A percentile compares a stretch with the other conserved stretches of the same genome.
phyloP scores from a whole-genome alignment of 2,113 vertebrate species.

The Cervus canadensis region DNA sequence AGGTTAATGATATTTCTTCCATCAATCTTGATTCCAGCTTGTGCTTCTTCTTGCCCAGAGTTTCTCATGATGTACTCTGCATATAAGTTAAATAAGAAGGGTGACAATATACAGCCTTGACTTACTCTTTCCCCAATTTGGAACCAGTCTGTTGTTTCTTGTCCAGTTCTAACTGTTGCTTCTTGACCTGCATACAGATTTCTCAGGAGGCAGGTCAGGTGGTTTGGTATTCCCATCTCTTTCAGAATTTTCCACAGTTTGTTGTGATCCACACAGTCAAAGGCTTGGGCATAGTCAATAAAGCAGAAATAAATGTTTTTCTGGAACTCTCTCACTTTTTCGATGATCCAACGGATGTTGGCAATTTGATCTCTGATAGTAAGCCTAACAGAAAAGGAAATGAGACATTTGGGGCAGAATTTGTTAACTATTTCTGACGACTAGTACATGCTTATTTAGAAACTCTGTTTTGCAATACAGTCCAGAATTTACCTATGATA shows the following conservation, averaged over 20 bases:
- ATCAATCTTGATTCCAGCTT: background rate
- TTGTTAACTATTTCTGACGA: background rate
- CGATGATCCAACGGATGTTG: background rate
- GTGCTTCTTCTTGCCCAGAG: background rate
- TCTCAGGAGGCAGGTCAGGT: background rate
- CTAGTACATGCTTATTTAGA: background rate
- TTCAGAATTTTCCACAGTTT: background rate
- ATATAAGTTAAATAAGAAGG: background rate
- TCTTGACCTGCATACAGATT: background rate
- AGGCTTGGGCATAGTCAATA: background rate
- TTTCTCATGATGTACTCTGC: background rate
- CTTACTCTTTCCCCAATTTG: background rate
- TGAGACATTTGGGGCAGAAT: background rate
- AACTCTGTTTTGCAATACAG: background rate
- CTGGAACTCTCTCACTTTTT: background rate
- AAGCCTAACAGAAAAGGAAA: background rate
- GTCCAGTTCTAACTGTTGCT: background rate
- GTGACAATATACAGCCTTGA: background rate
- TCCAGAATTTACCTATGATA: background rate
- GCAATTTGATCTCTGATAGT: background rate
- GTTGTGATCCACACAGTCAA: background rate
- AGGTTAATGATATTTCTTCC: background rate
- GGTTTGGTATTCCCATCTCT: background rate
- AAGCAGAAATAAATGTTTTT: background rate
- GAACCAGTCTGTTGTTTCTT: background rate